These are phyloP conservation scores for Drosophila tanythrix DNA, from an alignment of 2,888 invertebrate species.

Conservation along the genomic window DNA sequence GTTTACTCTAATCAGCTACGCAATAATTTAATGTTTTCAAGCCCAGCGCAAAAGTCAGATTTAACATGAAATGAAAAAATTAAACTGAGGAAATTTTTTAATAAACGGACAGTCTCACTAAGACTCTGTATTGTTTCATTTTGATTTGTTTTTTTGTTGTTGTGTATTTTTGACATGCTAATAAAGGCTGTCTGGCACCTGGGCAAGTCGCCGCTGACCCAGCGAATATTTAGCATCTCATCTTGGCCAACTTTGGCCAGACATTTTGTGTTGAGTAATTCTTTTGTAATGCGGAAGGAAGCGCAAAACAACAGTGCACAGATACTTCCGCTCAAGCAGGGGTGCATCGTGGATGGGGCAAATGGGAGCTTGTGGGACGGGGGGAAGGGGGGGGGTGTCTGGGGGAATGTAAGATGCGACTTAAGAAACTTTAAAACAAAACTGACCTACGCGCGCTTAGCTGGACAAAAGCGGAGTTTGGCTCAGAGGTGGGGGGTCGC, in stretches of 20 bases:
- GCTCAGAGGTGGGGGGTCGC: constrained; percentile 12
- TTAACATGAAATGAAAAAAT: constrained; percentile 4
- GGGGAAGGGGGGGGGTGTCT: neutral
- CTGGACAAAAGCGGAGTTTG: constrained; percentile 24
- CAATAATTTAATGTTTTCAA: neutral
- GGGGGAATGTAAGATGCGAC: constrained; percentile 30
- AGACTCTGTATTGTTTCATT: constrained; percentile 2
- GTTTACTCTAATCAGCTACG: neutral
- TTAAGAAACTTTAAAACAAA: constrained; percentile 72
- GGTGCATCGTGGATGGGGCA: neutral
- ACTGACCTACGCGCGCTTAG: constrained; percentile 65
- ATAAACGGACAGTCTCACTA: constrained; percentile 1
- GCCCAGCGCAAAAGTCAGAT: neutral
- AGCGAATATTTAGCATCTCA: constrained; percentile 40
- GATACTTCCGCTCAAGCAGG: constrained; percentile 55
- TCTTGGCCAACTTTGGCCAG: constrained; percentile 62
- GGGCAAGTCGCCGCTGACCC: constrained; percentile 34
- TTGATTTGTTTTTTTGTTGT: neutral
- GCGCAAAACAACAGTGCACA: constrained; percentile 66
- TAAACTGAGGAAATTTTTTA: constrained; percentile 20
- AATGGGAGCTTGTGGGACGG: neutral
- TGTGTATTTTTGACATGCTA: constrained; percentile 19
- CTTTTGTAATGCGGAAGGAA: constrained; percentile 80
- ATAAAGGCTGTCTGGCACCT: constrained; percentile 49
- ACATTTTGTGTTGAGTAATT: constrained; percentile 78